Base-by-base conservation (phyloP, 2,797 vertebrate genomes). In the Falco cherrug region DNA sequence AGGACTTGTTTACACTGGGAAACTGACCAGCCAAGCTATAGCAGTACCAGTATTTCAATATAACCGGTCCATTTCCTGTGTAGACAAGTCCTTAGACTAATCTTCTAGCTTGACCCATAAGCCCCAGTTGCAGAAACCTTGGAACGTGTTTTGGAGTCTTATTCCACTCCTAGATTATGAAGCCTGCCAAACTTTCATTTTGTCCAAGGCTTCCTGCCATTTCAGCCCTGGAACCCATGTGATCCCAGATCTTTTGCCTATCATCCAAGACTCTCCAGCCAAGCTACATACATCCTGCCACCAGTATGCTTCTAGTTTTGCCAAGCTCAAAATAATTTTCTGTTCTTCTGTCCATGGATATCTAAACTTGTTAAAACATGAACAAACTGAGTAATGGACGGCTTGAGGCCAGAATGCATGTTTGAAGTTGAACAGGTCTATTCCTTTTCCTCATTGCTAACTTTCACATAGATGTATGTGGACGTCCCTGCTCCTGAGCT, bases 111-210 rank as follows among this genome's bases (percentile, higher is more conserved):
- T 92, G 81, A 90, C 50, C 61, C 59, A 47, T 0, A 37, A 0
- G 37, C 28, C 48, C 22, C 53, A 48, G 41, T 56, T 85, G 79
- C 76, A 93, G 79, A 75, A 79, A 74, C 39, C 82, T 83, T 81
- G 89, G 82, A 95, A 90, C 31, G 8, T 5, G 11, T 64, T 82
- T 85, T 45, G 31, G 71, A 92, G 39, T 63, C 57, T 89, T 68
- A 26, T 50, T 83, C 60, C 41, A 47, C 29, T 88, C 65, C 76
- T 54, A 78, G 76, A 19, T 78, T 75, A 48, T 45, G 50, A 75
- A 71, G 43, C 26, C 39, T 94, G 79, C 79, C 95, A 94, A 74
- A 78, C 8, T 78, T 95, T 68, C 73, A 78, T 86, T 94, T 89
- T 45, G 16, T 63, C 74, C 21, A 5, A 64, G 81, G 41, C 76